Evolutionary conservation across 2,113 vertebrate species (phyloP).

Genomic region (Cyphomyrus discorhynchus): DNA sequence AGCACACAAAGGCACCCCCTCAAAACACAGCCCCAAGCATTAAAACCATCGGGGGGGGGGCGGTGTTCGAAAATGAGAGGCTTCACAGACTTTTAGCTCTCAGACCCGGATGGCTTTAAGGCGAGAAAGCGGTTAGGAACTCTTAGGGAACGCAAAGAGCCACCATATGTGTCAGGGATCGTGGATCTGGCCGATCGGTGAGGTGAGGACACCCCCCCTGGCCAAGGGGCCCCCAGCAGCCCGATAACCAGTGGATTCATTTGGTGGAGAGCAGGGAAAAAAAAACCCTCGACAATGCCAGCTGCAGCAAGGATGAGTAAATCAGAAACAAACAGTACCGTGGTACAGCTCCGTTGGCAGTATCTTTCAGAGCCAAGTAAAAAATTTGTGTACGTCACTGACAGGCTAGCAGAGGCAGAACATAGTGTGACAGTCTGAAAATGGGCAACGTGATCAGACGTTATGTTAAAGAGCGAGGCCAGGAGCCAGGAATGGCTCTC

Average conservation of each 20-base stretch:
- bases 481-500: background rate
- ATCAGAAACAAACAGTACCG: background rate
- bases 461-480: background rate
- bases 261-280: background rate
- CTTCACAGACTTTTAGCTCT: background rate
- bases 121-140: constrained; percentile 1
- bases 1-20: constrained; percentile 5
- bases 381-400: background rate
- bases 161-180: constrained; percentile 22
- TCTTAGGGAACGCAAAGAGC: background rate
- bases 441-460: background rate
- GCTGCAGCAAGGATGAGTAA: background rate
- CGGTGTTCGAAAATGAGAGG: background rate
- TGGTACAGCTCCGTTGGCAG: background rate
- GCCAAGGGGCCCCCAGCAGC: background rate
- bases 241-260: background rate
- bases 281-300: background rate
- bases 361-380: background rate
- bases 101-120: constrained; percentile 26
- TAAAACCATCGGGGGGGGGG: constrained; percentile 22
- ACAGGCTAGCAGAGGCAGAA: background rate
- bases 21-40: constrained; percentile 16
- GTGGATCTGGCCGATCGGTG: background rate
- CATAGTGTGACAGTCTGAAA: background rate
- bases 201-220: background rate